Base-by-base conservation (phyloP, 37 sponge, comb jelly and placozoan genomes). In the Haliclona indistincta region DNA sequence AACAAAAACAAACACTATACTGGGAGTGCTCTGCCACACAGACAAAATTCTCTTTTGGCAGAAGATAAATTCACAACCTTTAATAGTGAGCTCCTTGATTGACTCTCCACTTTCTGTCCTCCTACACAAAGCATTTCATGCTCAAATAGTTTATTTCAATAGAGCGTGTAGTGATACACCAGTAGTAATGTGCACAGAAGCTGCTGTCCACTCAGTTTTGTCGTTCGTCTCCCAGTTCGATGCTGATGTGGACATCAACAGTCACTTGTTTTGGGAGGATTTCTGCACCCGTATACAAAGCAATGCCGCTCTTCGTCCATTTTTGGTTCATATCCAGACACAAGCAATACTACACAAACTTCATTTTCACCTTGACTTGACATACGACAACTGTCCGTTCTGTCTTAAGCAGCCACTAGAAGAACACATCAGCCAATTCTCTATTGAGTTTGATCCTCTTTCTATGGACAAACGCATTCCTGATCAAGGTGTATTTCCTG, bases 321-420 rank as follows among this genome's bases (percentile, higher is more conserved):
- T 66, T 51, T 26, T 82, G 17, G 10, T 32, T 34, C 33, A 42
- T 0, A 39, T 82, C 3, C 83, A 82, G 37, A 75, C 75, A 3
- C 83, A 75, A 29, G 13, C 68, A 4, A 37, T 82, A 22, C 68
- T 82, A 28, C 67, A 68, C 43, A 43, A 43, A 25, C 2, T 82
- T 17, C 83, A 82, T 51, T 17, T 74, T 20, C 83, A 82, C 29
- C 30, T 82, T 22, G 55, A 44, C 13, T 56, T 68, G 10, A 43
- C 69, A 20, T 58, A 67, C 23, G 19, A n/a, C 2, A 37, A 53
- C 13, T 82, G 83, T 38, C 83, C 83, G 28, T 2, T 82, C 23
- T 82, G 83, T 49, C 64, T 28, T 2, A 45, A 42, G 8, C 11
- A 44, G 19, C 51, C 75, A 33, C 22, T 82, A 0, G 4, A 25